phyloP scores from a whole-genome alignment of 2,888 invertebrate genomes.

The Tetheella fluctuosa region DNA sequence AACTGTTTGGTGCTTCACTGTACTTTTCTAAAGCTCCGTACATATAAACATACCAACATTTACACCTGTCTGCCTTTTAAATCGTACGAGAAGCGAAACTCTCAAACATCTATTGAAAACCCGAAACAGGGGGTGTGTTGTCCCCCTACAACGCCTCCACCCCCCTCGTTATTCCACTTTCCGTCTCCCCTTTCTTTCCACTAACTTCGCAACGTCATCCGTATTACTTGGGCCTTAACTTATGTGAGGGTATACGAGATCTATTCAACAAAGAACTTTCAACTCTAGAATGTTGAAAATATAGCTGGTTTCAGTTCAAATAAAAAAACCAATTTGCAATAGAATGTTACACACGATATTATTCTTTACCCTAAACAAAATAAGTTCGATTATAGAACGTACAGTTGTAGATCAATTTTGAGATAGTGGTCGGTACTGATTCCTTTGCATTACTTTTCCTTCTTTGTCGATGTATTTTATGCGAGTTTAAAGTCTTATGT shows the following conservation, averaged over 20 bases:
- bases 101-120: conserved; percentile 83
- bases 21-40: conserved; percentile 5
- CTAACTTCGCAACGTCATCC: conserved; percentile 83
- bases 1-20: too few relatives aligned
- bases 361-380: conserved; percentile 23
- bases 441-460: conserved; percentile 83
- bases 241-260: conserved; percentile 73
- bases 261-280: conserved; percentile 31
- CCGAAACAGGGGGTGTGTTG: conserved; percentile 79
- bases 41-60: conserved; percentile 33
- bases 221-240: conserved; percentile 83
- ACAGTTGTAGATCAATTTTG: conserved; percentile 73
- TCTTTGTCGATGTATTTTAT: conserved; percentile 82
- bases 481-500: conserved; percentile 80
- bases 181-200: conserved; percentile 81
- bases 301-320: conserved; percentile 38
- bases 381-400: conserved; percentile 48
- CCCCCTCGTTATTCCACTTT: conserved; percentile 73
- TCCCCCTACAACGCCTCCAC: conserved; percentile 52
- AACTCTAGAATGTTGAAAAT: conserved; percentile 17
- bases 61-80: conserved; percentile 76
- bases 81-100: conserved; percentile 71
- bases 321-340: conserved; percentile 69
- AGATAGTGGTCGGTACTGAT: conserved; percentile 81
- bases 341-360: conserved; percentile 43